A percentile compares a stretch with the other conserved stretches of the same genome.
Evolutionary conservation across 1,140 invertebrate species (phyloP).

Genomic region (Drosophila persimilis): DNA sequence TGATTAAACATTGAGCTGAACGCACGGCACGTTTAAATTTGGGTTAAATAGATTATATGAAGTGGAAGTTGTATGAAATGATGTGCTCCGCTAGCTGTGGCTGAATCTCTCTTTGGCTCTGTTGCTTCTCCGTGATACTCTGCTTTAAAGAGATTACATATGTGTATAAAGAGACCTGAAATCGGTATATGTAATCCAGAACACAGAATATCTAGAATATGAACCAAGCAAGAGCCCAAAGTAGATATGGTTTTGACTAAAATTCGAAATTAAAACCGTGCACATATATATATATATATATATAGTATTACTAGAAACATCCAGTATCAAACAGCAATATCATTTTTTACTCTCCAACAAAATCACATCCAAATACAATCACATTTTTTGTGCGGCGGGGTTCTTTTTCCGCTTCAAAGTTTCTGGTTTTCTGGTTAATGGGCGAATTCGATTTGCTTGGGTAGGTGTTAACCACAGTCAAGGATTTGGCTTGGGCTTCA

Average conservation of each 20-base stretch:
- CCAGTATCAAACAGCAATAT: neutral
- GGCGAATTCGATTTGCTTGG: conserved; percentile 48
- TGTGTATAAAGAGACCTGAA: no score
- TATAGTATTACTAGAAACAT: no score
- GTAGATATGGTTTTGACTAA: no score
- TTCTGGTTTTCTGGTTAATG: conserved; percentile 21
- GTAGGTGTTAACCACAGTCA: conserved; percentile 53
- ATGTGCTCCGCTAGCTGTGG: conserved; percentile 59
- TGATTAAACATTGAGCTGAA: conserved; percentile 77
- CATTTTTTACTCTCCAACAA: neutral
- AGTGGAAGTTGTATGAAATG: conserved; percentile 80
- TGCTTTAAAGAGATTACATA: no score
- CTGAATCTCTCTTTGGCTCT: neutral
- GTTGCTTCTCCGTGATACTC: no score
- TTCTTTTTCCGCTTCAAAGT: conserved; percentile 31
- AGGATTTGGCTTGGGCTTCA: conserved; percentile 28
- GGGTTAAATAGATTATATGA: conserved; percentile 81
- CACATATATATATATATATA: no score
- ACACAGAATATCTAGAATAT: no score
- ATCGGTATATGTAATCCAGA: no score
- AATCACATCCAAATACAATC: no score
- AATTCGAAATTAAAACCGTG: no score
- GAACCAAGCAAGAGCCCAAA: no score
- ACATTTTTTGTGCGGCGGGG: no score
- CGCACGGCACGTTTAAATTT: conserved; percentile 79